Conservation (phyloP, 2,888 invertebrate genomes). For the Oxytorus armatus region DNA sequence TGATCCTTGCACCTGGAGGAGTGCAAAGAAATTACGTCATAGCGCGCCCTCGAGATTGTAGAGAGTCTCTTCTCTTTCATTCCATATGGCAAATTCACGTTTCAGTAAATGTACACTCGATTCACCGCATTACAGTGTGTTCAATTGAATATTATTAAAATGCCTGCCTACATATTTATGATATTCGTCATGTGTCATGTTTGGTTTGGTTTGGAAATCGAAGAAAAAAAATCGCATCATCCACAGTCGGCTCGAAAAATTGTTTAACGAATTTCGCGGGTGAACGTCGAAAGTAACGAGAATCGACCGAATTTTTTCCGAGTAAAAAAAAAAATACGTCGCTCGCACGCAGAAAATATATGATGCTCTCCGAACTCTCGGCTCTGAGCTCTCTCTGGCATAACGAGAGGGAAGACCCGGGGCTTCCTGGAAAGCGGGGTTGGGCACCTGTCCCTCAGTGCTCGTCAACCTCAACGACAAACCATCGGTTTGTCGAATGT, state of each 20-base stretch:
- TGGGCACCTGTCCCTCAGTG: slow-evolving; percentile 84
- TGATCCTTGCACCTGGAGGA: slow-evolving; percentile 48
- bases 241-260: too few relatives aligned
- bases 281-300: too few relatives aligned
- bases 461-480: slow-evolving; percentile 71
- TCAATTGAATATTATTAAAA: too few relatives aligned
- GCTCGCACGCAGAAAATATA: neutral
- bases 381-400: slow-evolving; percentile 66
- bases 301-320: too few relatives aligned
- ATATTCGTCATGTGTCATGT: neutral
- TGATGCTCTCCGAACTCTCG: slow-evolving; percentile 49
- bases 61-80: slow-evolving; percentile 37
- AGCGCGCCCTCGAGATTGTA: slow-evolving; percentile 45
- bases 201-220: neutral
- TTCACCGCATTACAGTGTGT: too few relatives aligned
- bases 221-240: too few relatives aligned
- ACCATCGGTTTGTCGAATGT: neutral
- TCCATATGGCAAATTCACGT: slow-evolving; percentile 22
- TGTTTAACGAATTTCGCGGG: too few relatives aligned
- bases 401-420: slow-evolving; percentile 75
- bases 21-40: slow-evolving; percentile 57
- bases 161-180: too few relatives aligned
- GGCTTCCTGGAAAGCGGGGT: slow-evolving; percentile 83
- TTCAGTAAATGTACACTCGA: slow-evolving; percentile 42
- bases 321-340: neutral